phyloP scores from a whole-genome alignment of 2,113 vertebrate genomes.

The Mandrillus leucophaeus region DNA sequence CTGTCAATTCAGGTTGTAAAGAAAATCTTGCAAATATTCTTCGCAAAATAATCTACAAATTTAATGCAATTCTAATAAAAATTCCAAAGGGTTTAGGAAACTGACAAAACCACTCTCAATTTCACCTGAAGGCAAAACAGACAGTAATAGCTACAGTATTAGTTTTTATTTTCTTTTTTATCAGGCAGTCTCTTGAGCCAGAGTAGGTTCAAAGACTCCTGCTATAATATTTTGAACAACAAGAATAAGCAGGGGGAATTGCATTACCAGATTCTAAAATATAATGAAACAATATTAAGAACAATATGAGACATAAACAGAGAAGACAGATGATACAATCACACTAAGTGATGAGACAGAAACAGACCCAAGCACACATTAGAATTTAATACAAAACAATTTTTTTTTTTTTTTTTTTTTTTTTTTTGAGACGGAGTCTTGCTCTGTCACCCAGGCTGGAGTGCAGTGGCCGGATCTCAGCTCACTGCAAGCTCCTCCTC shows the following conservation, averaged over 20 bases:
- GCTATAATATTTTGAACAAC: neutral
- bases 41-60: constrained; percentile 9
- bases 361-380: neutral
- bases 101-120: neutral
- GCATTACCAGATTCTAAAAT: neutral
- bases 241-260: neutral
- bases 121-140: neutral
- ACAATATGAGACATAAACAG: neutral
- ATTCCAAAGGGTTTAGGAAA: neutral
- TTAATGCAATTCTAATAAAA: constrained; percentile 15
- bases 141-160: neutral
- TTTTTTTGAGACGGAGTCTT: too few species aligned
- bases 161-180: neutral
- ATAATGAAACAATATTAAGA: neutral
- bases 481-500: too few species aligned
- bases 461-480: too few species aligned
- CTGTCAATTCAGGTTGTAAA: neutral
- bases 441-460: too few species aligned
- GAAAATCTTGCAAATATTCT: constrained; percentile 30
- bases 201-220: too few species aligned
- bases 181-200: too few species aligned
- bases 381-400: neutral
- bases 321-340: neutral
- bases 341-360: neutral
- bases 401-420: too few species aligned